phyloP scores from a whole-genome alignment of 2,888 invertebrate species.

The Tachina fera region DNA sequence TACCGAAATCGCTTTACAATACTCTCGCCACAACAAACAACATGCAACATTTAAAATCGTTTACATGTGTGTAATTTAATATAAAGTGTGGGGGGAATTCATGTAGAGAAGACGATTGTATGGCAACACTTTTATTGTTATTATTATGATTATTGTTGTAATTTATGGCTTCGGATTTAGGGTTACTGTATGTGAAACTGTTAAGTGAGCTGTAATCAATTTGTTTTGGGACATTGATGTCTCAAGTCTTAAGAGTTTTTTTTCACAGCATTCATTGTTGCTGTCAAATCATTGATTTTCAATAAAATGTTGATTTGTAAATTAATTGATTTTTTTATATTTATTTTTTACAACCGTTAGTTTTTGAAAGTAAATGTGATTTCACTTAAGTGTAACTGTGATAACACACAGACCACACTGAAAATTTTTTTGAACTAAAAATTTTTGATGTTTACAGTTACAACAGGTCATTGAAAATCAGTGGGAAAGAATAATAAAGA shows the following conservation, averaged over 20 bases:
- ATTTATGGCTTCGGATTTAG: too few species aligned
- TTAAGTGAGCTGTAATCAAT: neutral
- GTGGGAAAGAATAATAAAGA: too few species aligned
- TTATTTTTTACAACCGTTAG: neutral
- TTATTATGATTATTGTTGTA: too few species aligned
- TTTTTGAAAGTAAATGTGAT: conserved; percentile 4
- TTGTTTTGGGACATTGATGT: neutral
- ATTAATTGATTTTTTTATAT: neutral
- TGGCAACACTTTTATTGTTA: neutral
- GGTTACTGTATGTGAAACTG: too few species aligned
- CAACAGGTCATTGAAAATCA: too few species aligned
- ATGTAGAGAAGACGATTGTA: neutral
- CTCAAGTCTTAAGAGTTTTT: conserved; percentile 19
- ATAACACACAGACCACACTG: too few species aligned
- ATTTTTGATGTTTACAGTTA: too few species aligned
- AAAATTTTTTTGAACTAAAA: too few species aligned
- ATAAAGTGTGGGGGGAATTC: conserved; percentile 7
- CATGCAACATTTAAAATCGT: conserved; percentile 56
- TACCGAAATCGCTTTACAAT: conserved; percentile 42
- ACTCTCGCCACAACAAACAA: conserved; percentile 27
- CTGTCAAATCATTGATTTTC: neutral
- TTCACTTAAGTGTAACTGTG: neutral
- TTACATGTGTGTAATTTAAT: neutral
- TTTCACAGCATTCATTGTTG: neutral
- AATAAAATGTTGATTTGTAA: neutral